These are phyloP conservation scores for Leucoptera coffeella DNA, from an alignment of 2,888 invertebrate genomes.

Conservation along the genomic window DNA sequence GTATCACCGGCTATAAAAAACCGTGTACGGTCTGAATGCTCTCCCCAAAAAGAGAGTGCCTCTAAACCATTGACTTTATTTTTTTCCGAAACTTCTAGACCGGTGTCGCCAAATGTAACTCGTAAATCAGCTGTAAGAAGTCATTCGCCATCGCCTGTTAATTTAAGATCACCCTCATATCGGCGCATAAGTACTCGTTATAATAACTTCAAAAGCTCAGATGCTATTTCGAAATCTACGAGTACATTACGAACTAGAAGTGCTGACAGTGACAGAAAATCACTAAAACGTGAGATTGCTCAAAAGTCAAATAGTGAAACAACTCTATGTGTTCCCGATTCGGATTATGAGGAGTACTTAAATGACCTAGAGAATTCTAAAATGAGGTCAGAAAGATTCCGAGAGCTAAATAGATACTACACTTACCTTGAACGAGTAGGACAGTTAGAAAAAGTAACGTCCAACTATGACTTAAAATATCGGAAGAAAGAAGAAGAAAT, in stretches of 20 bases:
- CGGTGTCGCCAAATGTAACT: slow-evolving; percentile 27
- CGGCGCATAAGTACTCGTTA: slow-evolving; percentile 53
- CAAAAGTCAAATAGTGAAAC: slow-evolving; percentile 28
- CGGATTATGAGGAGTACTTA: slow-evolving; percentile 64
- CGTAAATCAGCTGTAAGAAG: slow-evolving; percentile 21
- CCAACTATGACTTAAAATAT: slow-evolving; percentile 62
- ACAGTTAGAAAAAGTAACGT: slow-evolving; percentile 72
- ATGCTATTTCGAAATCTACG: slow-evolving; percentile 29
- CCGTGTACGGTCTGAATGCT: slow-evolving; percentile 6
- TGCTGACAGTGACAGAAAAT: slow-evolving; percentile 55
- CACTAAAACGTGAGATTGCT: slow-evolving; percentile 9
- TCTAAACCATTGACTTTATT: slow-evolving; percentile 16
- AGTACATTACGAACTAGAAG: slow-evolving; percentile 57
- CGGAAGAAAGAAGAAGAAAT: slow-evolving; percentile 72
- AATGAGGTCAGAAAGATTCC: slow-evolving; percentile 71
- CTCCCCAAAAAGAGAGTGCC: not conserved
- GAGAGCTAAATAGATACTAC: slow-evolving; percentile 81
- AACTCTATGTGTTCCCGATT: slow-evolving; percentile 34
- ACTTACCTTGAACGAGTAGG: slow-evolving; percentile 78
- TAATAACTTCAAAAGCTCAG: slow-evolving; percentile 25
- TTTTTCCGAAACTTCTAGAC: slow-evolving; percentile 35
- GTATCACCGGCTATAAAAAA: slow-evolving; percentile 16
- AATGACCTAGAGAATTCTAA: slow-evolving; percentile 59
- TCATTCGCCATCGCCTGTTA: slow-evolving; percentile 51
- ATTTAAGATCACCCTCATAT: slow-evolving; percentile 60